These are phyloP conservation scores for Ceraclea dissimilis DNA, from an alignment of 2,888 invertebrate species.

Conservation along the genomic window DNA sequence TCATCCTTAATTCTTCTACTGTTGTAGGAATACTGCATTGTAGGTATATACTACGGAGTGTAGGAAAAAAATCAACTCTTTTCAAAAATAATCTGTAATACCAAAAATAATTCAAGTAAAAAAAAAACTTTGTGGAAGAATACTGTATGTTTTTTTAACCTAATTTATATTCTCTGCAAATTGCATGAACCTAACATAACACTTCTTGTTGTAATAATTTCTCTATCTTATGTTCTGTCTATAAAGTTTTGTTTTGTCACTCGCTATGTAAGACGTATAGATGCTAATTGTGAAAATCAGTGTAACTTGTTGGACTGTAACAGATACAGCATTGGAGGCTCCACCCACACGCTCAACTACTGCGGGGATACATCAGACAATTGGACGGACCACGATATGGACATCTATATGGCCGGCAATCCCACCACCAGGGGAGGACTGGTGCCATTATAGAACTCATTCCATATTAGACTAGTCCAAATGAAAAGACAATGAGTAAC, in stretches of 20 bases:
- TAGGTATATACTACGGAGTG: no score
- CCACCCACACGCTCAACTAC: constrained; percentile 75
- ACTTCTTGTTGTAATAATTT: no score
- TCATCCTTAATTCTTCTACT: no score
- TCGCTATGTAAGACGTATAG: neutral
- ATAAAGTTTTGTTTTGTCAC: constrained; percentile 4
- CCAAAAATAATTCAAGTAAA: no score
- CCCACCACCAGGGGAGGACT: constrained; percentile 78
- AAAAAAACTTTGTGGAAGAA: no score
- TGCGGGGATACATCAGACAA: constrained; percentile 78
- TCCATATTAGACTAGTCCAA: constrained; percentile 14
- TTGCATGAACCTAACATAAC: no score
- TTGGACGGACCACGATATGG: constrained; percentile 95
- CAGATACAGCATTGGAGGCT: constrained; percentile 65
- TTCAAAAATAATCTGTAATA: no score
- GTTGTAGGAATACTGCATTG: no score
- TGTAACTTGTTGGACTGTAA: constrained; percentile 26
- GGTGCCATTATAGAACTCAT: constrained; percentile 62
- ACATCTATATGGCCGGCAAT: constrained; percentile 89
- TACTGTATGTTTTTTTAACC: no score
- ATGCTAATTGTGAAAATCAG: constrained; percentile 24
- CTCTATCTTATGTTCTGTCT: neutral
- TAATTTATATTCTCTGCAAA: no score
- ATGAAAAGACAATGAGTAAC: neutral
- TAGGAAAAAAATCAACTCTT: no score